Conservation (phyloP, 2,797 vertebrate genomes). For the Cryptoprocta ferox region DNA sequence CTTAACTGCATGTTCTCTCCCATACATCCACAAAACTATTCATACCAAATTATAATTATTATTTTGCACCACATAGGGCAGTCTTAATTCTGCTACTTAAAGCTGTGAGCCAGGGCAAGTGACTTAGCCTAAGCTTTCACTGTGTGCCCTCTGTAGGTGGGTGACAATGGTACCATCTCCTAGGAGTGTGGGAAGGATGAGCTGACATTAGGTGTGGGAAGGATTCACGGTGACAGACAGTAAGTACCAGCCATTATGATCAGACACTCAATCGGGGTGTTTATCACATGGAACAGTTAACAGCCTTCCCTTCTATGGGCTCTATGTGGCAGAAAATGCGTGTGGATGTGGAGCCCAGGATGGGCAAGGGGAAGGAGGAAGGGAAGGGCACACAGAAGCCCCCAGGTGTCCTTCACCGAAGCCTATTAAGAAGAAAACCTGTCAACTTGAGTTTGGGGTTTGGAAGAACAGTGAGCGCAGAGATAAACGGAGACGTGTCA, state of each 20-base stretch:
- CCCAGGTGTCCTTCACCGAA: not conserved
- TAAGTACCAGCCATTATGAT: not conserved
- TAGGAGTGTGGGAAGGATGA: not conserved
- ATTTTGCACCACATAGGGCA: not conserved
- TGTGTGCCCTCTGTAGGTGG: not conserved
- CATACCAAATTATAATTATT: not conserved
- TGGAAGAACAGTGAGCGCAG: not conserved
- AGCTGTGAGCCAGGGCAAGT: not conserved
- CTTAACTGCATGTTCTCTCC: not conserved
- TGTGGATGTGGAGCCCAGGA: not conserved
- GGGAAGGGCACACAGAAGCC: not conserved
- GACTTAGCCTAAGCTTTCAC: not conserved
- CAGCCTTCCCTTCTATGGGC: not conserved
- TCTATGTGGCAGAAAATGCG: not conserved
- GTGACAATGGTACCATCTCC: not conserved
- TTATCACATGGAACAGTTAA: slow-evolving; percentile 18
- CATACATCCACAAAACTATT: not conserved
- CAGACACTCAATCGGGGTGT: not conserved
- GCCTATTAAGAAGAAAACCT: slow-evolving; percentile 37
- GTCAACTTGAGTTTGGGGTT: slow-evolving; percentile 21
- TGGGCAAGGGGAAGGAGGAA: no score
- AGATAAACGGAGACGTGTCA: not conserved
- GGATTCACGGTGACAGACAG: not conserved
- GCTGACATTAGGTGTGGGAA: not conserved
- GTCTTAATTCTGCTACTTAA: not conserved